phyloP scores from a whole-genome alignment of 1,140 invertebrate genomes.

The Heliconius nattereri region DNA sequence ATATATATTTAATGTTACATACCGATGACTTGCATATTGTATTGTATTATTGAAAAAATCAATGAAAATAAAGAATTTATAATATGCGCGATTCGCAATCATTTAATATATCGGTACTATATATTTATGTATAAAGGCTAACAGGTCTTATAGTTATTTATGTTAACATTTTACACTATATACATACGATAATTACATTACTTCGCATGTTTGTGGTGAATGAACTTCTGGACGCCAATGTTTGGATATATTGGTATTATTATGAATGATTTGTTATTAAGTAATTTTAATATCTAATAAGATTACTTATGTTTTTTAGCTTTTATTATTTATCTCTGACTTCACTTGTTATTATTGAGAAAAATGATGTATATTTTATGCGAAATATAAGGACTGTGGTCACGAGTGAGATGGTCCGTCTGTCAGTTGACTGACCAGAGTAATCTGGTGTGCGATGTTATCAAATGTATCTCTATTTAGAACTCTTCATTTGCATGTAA shows the following conservation, averaged over 20 bases:
- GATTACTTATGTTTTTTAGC: neutral
- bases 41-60: neutral
- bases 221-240: neutral
- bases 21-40: neutral
- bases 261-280: neutral
- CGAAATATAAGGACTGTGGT: too few relatives aligned
- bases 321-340: neutral
- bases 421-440: too few relatives aligned
- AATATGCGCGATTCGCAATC: neutral
- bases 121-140: conserved; percentile 9
- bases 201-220: neutral
- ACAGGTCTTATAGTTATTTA: conserved; percentile 6
- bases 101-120: conserved; percentile 10
- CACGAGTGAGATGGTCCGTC: too few relatives aligned
- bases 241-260: neutral
- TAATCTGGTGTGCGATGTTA: too few relatives aligned
- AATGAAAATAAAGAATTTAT: neutral
- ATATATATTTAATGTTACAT: neutral
- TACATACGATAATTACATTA: neutral
- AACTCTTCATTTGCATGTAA: too few relatives aligned
- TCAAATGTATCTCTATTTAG: too few relatives aligned
- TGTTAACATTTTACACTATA: conserved; percentile 9
- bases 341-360: too few relatives aligned
- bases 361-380: too few relatives aligned
- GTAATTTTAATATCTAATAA: neutral